These are phyloP conservation scores for Ormyrus labotus DNA, from an alignment of 2,888 invertebrate species.

Conservation along the genomic window DNA sequence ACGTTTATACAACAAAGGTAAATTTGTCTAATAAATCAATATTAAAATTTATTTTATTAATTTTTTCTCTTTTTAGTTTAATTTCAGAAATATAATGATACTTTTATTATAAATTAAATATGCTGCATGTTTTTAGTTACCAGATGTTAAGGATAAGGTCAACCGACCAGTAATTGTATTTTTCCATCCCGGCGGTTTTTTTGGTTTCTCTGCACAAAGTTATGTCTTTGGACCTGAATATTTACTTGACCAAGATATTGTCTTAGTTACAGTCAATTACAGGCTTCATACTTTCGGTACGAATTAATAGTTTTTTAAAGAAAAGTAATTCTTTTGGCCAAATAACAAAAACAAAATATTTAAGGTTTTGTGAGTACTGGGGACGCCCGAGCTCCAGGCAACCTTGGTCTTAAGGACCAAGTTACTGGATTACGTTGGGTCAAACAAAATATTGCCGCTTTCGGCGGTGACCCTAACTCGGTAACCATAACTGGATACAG, in stretches of 20 bases:
- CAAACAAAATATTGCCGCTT: constrained; percentile 79
- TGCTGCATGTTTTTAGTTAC: too few species aligned
- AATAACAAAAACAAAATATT: neutral
- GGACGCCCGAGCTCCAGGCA: constrained; percentile 82
- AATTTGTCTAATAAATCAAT: too few species aligned
- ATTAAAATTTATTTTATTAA: too few species aligned
- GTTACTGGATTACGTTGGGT: constrained; percentile 83
- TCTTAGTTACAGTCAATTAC: constrained; percentile 70
- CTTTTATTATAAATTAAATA: too few species aligned
- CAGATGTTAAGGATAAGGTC: too few species aligned
- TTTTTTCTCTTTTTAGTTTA: too few species aligned
- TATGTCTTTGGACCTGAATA: constrained; percentile 69
- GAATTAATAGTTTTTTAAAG: too few species aligned
- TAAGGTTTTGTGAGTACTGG: constrained; percentile 82
- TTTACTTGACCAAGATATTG: constrained; percentile 67
- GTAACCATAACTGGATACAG: constrained; percentile 82
- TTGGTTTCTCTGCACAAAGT: constrained; percentile 76
- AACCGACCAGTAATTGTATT: too few species aligned
- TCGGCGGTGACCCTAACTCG: constrained; percentile 81
- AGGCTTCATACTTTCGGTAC: constrained; percentile 74
- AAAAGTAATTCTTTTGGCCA: too few species aligned
- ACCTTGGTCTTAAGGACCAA: constrained; percentile 85
- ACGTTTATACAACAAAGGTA: constrained; percentile 79
- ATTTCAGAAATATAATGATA: too few species aligned
- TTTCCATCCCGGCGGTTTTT: too few species aligned